These are phyloP conservation scores for Heliopora coerulea DNA, from an alignment of 92 coral and sea anemone species.

Conservation along the genomic window DNA sequence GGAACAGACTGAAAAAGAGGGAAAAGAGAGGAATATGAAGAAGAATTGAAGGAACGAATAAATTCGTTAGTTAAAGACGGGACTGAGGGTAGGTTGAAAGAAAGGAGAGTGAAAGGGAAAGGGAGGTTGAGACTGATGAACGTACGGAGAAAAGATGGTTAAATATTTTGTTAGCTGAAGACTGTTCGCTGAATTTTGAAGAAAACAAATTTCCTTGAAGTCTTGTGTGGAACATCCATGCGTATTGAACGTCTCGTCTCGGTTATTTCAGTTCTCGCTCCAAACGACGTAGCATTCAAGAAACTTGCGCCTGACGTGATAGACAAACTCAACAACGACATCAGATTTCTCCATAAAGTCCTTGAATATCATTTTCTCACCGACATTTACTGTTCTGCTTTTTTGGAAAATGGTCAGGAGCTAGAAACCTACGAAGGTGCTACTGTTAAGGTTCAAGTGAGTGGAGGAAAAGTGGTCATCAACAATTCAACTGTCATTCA, in stretches of 20 bases:
- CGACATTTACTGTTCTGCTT: slow-evolving; percentile 9
- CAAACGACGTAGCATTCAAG: slow-evolving; percentile 29
- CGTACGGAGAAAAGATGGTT: too few relatives aligned
- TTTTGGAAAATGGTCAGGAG: slow-evolving; percentile 15
- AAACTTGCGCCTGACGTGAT: slow-evolving; percentile 16
- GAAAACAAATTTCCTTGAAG: too few relatives aligned
- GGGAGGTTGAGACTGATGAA: too few relatives aligned
- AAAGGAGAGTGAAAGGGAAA: neutral
- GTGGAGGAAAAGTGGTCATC: slow-evolving; percentile 27
- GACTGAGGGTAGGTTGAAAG: neutral
- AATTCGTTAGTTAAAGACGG: neutral
- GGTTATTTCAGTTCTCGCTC: slow-evolving; percentile 14
- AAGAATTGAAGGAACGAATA: neutral
- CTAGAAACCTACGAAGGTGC: slow-evolving; percentile 1
- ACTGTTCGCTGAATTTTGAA: too few relatives aligned
- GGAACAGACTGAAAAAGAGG: neutral
- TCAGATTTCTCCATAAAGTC: neutral
- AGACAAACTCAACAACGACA: slow-evolving; percentile 12
- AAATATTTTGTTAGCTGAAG: too few relatives aligned
- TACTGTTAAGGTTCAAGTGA: neutral
- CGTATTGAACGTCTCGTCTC: neutral
- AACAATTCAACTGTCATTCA: slow-evolving; percentile 19
- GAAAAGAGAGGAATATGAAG: neutral
- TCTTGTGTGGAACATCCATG: too few relatives aligned
- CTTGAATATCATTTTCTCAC: slow-evolving; percentile 23